Evolutionary conservation across 2,113 vertebrate genomes (phyloP), one percentile per base, ranked within the genome.

Genomic region (Pelecanus crispus): DNA sequence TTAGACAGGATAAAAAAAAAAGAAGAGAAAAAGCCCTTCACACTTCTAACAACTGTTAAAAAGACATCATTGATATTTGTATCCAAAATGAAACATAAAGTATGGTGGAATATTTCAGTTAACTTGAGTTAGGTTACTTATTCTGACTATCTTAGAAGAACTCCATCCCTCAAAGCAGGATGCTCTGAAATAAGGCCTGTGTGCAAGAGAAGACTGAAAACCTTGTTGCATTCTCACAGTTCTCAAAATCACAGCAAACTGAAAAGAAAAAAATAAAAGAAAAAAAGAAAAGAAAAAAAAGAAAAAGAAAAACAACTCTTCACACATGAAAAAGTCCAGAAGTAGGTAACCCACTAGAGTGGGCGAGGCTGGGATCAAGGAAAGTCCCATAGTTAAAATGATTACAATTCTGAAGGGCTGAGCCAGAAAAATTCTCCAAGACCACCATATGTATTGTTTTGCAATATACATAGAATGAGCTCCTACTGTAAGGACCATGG

Each of bases 11-110:
- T 18, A 15, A 45, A 6, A n/a, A 36, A 71, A 73, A 36, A 34
- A 15, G 13, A 13, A 52, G 4, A 32, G 21, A 19, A 49, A 40
- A 62, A 78, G 28, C 16, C 8, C 4, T 78, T 86, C 40, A 75
- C 11, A 34, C 5, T 72, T 95, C 31, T 47, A 59, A 65, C 17
- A 81, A 32, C 4, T 58, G 19, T n/a, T 34, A 78, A 36, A 50
- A 66, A 25, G 0, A 0, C 6, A 47, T 89, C 4, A 44, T 50
- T 72, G 17, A 61, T 62, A 34, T 66, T 78, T 0, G 0, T 49
- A 70, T 38, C 22, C 67, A 44, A 94, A 94, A 59, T n/a, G 42
- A 81, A 82, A 40, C 28, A 36, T 16, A 58, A 61, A 72, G 12
- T 65, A 50, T n/a, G 13, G 9, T 24, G 83, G 25, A 70, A 21